phyloP scores from a whole-genome alignment of 2,797 vertebrate species.

The Chaenodraco wilsoni region DNA sequence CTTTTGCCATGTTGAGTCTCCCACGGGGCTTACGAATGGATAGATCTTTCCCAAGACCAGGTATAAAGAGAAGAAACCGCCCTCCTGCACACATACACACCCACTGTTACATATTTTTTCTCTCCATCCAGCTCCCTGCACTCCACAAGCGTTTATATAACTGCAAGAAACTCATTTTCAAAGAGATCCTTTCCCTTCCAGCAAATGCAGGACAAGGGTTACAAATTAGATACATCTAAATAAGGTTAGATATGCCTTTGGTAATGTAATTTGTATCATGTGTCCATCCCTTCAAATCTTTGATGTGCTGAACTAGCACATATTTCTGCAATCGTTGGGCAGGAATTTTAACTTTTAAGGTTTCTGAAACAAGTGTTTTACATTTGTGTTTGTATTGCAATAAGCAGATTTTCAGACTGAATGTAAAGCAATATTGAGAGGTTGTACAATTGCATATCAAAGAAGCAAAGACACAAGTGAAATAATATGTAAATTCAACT shows the following conservation, averaged over 20 bases:
- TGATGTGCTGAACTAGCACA: slow-evolving; percentile 26
- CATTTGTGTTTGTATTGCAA: background rate
- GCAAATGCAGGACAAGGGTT: slow-evolving; percentile 11
- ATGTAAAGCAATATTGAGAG: slow-evolving; percentile 1
- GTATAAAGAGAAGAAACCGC: slow-evolving; percentile 32
- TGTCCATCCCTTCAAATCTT: slow-evolving; percentile 33
- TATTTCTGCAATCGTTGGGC: slow-evolving; percentile 51
- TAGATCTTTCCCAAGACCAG: slow-evolving; percentile 58
- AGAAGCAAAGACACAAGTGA: background rate
- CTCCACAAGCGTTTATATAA: slow-evolving; percentile 14
- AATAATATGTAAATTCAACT: slow-evolving; percentile 7
- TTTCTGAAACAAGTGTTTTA: background rate
- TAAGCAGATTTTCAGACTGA: background rate
- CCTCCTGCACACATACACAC: slow-evolving; percentile 9
- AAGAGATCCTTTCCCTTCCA: slow-evolving; percentile 31
- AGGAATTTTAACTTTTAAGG: background rate
- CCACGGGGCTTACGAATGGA: slow-evolving; percentile 49
- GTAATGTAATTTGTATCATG: slow-evolving; percentile 21
- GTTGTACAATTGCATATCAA: background rate
- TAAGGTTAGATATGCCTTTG: slow-evolving; percentile 35
- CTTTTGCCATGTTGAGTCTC: slow-evolving; percentile 69
- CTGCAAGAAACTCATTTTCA: slow-evolving; percentile 2
- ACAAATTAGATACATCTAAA: background rate
- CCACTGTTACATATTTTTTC: slow-evolving; percentile 32
- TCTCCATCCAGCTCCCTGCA: slow-evolving; percentile 23